Evolutionary conservation across 2,888 invertebrate genomes (phyloP), one percentile per base, ranked within the genome.

Genomic region (Aradus depressus): DNA sequence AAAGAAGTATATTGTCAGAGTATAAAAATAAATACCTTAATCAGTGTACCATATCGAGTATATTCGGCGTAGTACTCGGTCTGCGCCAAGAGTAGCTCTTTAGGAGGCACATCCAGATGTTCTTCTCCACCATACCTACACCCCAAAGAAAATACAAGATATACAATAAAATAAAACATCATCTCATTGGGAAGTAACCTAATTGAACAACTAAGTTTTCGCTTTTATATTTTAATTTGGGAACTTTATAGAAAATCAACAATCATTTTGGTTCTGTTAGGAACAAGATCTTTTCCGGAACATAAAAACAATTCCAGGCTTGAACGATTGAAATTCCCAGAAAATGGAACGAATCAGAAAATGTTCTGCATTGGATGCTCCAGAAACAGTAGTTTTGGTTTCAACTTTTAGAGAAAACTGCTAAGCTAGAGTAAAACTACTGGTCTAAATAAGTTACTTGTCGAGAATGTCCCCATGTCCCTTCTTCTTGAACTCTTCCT

Each of bases 61-160:
- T 97, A 98, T 64, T 95, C 90, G 1, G 91, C 81, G 68, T 97
- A 98, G 63, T 88, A 80, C 66, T 98, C 98, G 0, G 91, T 92
- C 68, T 98, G 97, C 0, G 95, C 95, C 45, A 96, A 67, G 3
- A 92, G 71, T 37, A 97, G 70, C n/a, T 91, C 81, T 61, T 84
- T 81, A 0, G 95, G 91, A 0, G 91, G 93, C 0, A 78, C 86
- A 56, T 89, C 71, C 32, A 95, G 69, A 66, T 97, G 90, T 64
- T 96, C 91, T 58, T 84, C 86, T 0, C 97, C 98, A 0, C 98
- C 98, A 64, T 98, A 98, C 65, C 56, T 56, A 41, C 10, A 51
- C n/a, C n/a, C n/a, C n/a, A 84, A 14, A 34, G 22, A 12, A 37
- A 19, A 14, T 2, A 45, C 16, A 8, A 45, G 23, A 23, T 23